A percentile compares a stretch with the other conserved stretches of the same genome.
Evolutionary conservation across 1,140 invertebrate genomes (phyloP).

Genomic region (Papilio polyxenes): DNA sequence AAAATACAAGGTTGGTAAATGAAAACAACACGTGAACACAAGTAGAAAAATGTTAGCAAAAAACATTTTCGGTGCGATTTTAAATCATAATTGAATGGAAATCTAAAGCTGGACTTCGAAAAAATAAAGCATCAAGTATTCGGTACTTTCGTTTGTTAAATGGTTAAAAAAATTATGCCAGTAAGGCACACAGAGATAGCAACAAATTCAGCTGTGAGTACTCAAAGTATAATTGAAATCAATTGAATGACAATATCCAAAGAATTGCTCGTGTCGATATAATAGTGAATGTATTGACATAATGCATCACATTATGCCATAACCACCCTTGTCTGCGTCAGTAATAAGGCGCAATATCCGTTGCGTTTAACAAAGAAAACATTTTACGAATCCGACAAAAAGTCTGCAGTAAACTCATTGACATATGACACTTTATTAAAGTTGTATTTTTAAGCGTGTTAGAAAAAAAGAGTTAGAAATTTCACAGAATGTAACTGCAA

Average conservation of each 20-base stretch:
- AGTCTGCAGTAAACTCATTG: background rate
- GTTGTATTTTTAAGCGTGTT: background rate
- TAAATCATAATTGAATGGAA: too few species aligned
- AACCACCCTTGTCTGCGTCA: background rate
- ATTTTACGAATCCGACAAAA: background rate
- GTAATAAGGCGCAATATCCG: background rate
- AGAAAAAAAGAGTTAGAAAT: too few species aligned
- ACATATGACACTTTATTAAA: background rate
- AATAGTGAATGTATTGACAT: background rate
- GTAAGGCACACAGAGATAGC: background rate
- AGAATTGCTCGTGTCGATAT: background rate
- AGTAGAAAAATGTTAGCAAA: too few species aligned
- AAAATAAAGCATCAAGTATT: background rate
- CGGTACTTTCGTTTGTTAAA: background rate
- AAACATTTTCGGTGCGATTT: too few species aligned
- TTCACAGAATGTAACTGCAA: too few species aligned
- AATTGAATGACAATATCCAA: slow-evolving; percentile 15
- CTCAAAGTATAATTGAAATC: slow-evolving; percentile 19
- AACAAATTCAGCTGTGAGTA: slow-evolving; percentile 2
- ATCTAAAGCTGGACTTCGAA: too few species aligned
- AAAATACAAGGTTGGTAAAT: too few species aligned
- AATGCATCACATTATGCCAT: slow-evolving; percentile 10
- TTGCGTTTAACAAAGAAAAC: background rate
- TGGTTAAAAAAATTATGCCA: background rate
- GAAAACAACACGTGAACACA: too few species aligned